phyloP scores from a whole-genome alignment of 2,113 vertebrate species.

The Cephalopholis sonnerati region DNA sequence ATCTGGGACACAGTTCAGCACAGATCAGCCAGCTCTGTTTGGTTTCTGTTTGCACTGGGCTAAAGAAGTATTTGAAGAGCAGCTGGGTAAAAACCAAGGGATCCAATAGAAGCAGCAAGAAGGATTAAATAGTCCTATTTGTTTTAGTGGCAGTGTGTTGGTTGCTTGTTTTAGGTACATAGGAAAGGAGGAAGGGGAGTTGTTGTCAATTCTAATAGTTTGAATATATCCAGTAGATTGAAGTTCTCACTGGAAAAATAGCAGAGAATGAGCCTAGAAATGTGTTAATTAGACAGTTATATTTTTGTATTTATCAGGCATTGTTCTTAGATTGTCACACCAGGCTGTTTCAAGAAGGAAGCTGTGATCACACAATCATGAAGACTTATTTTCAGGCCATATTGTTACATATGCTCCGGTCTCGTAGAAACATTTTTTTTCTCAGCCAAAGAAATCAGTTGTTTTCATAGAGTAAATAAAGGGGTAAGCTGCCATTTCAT shows the following conservation, averaged over 20 bases:
- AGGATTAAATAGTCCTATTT: not conserved
- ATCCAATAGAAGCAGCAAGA: conserved; percentile 1
- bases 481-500: too few species aligned
- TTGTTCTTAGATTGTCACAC: not conserved
- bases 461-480: not conserved
- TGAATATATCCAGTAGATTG: not conserved
- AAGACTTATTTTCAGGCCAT: not conserved
- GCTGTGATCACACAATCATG: conserved; percentile 16
- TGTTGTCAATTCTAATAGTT: not conserved
- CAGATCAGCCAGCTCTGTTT: conserved; percentile 20
- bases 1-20: conserved; percentile 16
- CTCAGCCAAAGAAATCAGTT: not conserved
- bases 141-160: not conserved
- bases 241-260: not conserved
- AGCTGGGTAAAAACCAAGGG: conserved; percentile 8
- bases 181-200: not conserved
- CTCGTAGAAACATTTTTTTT: not conserved
- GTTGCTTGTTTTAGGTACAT: not conserved
- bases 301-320: not conserved
- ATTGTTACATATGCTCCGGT: not conserved
- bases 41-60: conserved; percentile 21
- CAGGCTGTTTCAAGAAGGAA: conserved; percentile 1
- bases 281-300: not conserved
- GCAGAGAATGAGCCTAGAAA: not conserved
- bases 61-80: conserved; percentile 36